Conservation (phyloP, 2,797 vertebrate species). For the Anguilla obscura region DNA sequence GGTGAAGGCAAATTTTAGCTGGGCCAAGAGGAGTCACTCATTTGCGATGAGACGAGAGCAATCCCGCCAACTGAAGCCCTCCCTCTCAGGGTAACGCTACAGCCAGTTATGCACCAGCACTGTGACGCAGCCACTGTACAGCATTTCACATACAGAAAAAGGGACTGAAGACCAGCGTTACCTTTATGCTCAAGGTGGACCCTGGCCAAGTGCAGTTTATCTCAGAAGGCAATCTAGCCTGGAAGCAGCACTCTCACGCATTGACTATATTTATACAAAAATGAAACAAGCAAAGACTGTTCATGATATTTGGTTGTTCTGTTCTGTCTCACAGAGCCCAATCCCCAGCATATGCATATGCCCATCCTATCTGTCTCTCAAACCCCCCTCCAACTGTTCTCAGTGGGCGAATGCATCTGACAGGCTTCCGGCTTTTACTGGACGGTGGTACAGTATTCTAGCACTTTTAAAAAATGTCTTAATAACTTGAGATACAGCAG, state of each 20-base stretch:
- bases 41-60: not conserved
- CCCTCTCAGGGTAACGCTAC: not conserved
- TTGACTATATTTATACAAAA: not conserved
- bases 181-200: not conserved
- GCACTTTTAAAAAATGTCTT: conserved; percentile 52
- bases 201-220: not conserved
- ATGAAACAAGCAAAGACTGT: not conserved
- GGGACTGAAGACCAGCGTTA: not conserved
- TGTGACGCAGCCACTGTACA: not conserved
- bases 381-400: not conserved
- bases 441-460: conserved; percentile 41
- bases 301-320: not conserved
- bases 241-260: not conserved
- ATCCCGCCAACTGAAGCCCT: not conserved
- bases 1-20: too few species aligned
- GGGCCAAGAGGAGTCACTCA: not conserved
- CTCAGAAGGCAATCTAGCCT: not conserved
- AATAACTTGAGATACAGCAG: conserved; percentile 35
- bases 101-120: not conserved
- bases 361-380: not conserved
- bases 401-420: not conserved
- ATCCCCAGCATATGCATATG: not conserved
- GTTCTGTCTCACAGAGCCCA: not conserved
- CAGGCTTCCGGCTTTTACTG: conserved; percentile 32
- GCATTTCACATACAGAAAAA: not conserved